These are phyloP conservation scores for Percopsis transmontana DNA, from an alignment of 2,113 vertebrate genomes.

Conservation along the genomic window DNA sequence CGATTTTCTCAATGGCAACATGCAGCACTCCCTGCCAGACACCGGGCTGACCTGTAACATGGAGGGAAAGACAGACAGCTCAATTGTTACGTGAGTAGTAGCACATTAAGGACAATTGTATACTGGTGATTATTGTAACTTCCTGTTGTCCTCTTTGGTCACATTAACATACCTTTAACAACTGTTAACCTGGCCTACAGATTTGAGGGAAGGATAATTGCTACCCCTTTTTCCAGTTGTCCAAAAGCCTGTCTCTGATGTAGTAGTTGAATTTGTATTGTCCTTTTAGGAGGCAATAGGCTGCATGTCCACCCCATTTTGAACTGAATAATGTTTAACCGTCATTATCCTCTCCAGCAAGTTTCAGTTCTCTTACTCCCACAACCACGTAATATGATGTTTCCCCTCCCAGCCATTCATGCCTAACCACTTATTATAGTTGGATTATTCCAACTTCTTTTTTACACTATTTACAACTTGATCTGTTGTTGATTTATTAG, in stretches of 20 bases:
- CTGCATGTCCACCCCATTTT: too few species aligned
- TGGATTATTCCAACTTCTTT: background rate
- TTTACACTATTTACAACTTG: background rate
- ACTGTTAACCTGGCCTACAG: conserved; percentile 29
- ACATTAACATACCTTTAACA: conserved; percentile 1
- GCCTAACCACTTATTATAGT: conserved; percentile 12
- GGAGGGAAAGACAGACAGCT: conserved; percentile 72
- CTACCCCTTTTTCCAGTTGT: too few species aligned
- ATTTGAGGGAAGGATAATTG: conserved; percentile 36
- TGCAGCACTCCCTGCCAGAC: conserved; percentile 57
- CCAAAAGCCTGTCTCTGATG: too few species aligned
- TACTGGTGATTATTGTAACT: background rate
- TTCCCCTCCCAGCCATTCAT: conserved; percentile 39
- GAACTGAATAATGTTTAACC: too few species aligned
- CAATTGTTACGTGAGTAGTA: conserved; percentile 93
- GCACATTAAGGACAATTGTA: conserved; percentile 7
- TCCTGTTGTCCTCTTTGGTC: conserved; percentile 7
- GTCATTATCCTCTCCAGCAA: background rate
- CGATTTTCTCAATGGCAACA: conserved; percentile 64
- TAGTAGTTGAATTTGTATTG: too few species aligned
- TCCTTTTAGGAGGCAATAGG: too few species aligned
- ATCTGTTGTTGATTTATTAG: background rate
- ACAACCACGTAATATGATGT: conserved; percentile 50
- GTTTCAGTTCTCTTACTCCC: background rate
- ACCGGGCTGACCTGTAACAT: conserved; percentile 76